These are phyloP conservation scores for Nothura maculosa DNA, from an alignment of 2,797 vertebrate genomes.

Conservation along the genomic window DNA sequence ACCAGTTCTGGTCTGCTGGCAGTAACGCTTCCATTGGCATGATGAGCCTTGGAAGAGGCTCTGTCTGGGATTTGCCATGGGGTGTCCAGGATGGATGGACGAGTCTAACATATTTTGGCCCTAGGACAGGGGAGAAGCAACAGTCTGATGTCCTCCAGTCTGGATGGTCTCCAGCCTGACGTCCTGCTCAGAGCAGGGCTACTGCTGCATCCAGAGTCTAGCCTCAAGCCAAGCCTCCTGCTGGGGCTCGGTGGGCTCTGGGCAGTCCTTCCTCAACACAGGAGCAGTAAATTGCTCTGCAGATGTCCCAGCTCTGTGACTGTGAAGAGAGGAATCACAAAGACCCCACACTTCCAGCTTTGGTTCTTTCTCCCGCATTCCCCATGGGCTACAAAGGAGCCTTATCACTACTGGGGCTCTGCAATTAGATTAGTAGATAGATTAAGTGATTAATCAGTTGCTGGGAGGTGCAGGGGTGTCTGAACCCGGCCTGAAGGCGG, in stretches of 20 bases:
- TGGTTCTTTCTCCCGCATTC: neutral
- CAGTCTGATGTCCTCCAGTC: neutral
- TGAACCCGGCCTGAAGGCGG: neutral
- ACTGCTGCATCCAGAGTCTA: neutral
- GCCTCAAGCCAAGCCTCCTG: fast-evolving
- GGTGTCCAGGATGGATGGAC: fast-evolving
- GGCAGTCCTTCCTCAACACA: neutral
- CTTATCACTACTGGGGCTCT: neutral
- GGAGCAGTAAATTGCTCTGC: neutral
- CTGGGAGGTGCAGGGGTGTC: neutral
- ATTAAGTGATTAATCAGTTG: neutral
- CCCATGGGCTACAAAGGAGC: neutral
- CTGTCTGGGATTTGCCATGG: neutral
- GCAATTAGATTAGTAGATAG: neutral
- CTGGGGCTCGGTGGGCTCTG: neutral
- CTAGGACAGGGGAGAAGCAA: neutral
- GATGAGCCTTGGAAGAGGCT: fast-evolving
- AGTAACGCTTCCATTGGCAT: neutral
- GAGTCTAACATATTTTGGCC: neutral
- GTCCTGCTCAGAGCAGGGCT: neutral
- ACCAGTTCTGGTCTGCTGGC: neutral
- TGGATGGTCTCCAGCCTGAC: neutral
- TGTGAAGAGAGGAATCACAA: neutral
- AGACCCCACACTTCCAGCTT: neutral
- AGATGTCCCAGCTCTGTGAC: neutral